phyloP scores from a whole-genome alignment of 2,797 vertebrate genomes.

The Garrulus glandarius region DNA sequence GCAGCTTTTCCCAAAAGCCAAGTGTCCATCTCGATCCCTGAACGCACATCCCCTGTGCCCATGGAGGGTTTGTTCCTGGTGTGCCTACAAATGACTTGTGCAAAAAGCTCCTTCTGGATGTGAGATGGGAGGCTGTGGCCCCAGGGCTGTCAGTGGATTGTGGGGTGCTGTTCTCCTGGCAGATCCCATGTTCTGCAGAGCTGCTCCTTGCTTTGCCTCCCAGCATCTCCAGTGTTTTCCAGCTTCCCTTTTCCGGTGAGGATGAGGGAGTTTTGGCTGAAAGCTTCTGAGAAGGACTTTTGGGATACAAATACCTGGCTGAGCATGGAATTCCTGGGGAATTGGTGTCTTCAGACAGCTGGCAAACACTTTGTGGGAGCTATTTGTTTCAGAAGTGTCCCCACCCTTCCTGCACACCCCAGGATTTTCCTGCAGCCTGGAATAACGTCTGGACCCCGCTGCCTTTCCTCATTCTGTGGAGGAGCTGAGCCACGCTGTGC shows the following conservation, averaged over 20 bases:
- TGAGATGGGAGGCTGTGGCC: background rate
- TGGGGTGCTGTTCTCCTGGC: background rate
- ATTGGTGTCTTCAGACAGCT: background rate
- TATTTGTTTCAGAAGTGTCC: background rate
- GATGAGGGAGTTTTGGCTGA: background rate
- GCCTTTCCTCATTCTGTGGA: background rate
- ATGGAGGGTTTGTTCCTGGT: background rate
- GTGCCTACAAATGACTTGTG: background rate
- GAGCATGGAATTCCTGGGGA: background rate
- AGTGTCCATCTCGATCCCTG: background rate
- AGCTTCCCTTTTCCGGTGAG: background rate
- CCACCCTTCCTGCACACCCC: background rate
- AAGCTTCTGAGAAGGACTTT: background rate
- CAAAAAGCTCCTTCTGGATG: background rate
- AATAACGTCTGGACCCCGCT: background rate
- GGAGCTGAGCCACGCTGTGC: background rate
- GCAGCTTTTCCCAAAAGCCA: background rate
- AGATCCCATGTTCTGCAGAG: too few species aligned
- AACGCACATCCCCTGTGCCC: background rate
- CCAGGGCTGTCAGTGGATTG: rapidly evolving
- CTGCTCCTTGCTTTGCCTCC: background rate
- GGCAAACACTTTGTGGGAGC: background rate
- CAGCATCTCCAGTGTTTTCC: background rate
- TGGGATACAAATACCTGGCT: background rate
- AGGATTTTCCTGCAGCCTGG: background rate